Conservation (phyloP, 2,888 invertebrate genomes). For the Liopterus haemorrhoidalis region DNA sequence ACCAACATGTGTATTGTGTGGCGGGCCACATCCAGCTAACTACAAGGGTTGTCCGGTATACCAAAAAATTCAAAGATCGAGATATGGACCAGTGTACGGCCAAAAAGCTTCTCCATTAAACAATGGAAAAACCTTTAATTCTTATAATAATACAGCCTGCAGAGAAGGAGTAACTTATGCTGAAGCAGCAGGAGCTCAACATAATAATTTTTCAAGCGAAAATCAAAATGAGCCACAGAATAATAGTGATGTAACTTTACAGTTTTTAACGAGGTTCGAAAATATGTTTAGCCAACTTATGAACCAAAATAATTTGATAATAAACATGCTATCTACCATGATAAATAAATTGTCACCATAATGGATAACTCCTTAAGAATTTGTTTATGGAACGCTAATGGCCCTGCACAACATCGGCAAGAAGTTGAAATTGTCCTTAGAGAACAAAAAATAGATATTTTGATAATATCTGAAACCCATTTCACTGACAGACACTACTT, state of each 20-base stretch:
- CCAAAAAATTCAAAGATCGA: constrained; percentile 8
- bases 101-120: too few relatives aligned
- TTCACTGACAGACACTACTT: constrained; percentile 2
- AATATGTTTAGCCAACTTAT: not conserved
- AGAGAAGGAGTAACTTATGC: not conserved
- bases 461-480: constrained; percentile 1
- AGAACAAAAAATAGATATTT: constrained; percentile 8
- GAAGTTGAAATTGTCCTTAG: constrained; percentile 7
- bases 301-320: constrained; percentile 7
- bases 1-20: constrained; percentile 1
- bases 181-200: not conserved
- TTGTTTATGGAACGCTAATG: constrained; percentile 10
- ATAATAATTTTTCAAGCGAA: too few relatives aligned
- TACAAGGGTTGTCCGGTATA: constrained; percentile 9
- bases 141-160: too few relatives aligned
- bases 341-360: not conserved
- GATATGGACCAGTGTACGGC: too few relatives aligned
- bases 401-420: constrained; percentile 2
- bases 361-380: constrained; percentile 8
- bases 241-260: not conserved
- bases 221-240: not conserved
- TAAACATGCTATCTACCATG: not conserved
- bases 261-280: constrained; percentile 2
- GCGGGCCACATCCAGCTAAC: constrained; percentile 6
- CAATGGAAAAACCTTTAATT: too few relatives aligned